Conservation (phyloP, 2,888 invertebrate species). For the Diogma glabrata region DNA sequence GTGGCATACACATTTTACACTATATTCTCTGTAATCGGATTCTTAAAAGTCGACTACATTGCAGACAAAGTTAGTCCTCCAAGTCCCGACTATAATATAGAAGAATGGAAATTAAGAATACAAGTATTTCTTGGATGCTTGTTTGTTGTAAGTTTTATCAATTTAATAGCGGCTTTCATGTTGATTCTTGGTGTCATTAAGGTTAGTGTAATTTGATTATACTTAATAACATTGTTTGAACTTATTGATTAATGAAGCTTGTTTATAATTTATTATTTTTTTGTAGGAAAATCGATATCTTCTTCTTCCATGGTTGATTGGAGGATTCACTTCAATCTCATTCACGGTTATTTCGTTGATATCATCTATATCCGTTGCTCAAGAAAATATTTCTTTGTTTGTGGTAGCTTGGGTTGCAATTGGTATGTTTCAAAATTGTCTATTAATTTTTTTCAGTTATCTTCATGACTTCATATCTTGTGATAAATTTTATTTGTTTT, state of each 20-base stretch:
- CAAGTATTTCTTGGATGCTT: slow-evolving; percentile 1
- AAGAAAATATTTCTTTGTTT: neutral
- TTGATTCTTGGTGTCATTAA: slow-evolving; percentile 5
- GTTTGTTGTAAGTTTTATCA: slow-evolving; percentile 3
- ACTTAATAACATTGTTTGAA: neutral
- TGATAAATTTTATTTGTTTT: too few species aligned
- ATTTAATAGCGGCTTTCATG: slow-evolving; percentile 2
- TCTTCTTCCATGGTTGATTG: neutral
- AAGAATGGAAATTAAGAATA: slow-evolving; percentile 3
- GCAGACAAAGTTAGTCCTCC: neutral
- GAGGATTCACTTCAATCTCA: neutral
- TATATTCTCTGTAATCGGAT: neutral
- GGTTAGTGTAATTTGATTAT: slow-evolving; percentile 7
- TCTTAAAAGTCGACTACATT: neutral
- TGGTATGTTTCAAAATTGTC: too few species aligned
- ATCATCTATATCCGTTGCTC: neutral
- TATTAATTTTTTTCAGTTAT: too few species aligned
- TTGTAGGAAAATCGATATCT: slow-evolving; percentile 4
- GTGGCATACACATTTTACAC: neutral
- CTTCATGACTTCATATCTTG: too few species aligned
- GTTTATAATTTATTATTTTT: neutral
- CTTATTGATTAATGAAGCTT: neutral
- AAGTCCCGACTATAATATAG: neutral
- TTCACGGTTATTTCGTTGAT: neutral
- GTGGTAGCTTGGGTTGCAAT: neutral